Base-by-base conservation (phyloP, 2,888 invertebrate genomes). In the Stratiomys singularior region DNA sequence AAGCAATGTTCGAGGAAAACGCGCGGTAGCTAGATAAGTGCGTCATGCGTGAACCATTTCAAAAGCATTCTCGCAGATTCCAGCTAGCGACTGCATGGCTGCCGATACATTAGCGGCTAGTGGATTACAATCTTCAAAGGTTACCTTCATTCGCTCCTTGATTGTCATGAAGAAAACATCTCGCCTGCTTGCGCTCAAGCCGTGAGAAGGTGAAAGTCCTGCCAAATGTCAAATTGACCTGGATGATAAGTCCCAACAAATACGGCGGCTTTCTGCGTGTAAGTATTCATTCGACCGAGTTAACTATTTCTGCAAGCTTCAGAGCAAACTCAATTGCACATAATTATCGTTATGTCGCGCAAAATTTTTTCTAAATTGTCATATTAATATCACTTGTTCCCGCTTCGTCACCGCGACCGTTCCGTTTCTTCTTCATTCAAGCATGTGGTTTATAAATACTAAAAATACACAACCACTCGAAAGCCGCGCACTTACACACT, bases 391-490 rank as follows among this genome's bases (percentile, higher is more conserved):
- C 37, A 37, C 37, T 37, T 37, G 37, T 37, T 37, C 37, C 37
- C 66, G 37, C 37, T 52, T 72, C 52, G 23, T 9, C n/a, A 13
- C 9, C 15, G 52, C 71, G 71, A 56, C 71, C 71, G 52, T 28
- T 1, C n/a, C 30, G 52, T 28, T 28, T 72, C 25, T 23, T 28
- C 11, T 71, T 47, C 47, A 27, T n/a, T 52, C 37, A 28, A 52
- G 47, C 71, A 72, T 72, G 69, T 72, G 71, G 56, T 72, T 72
- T 72, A 44, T 72, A 47, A 69, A 30, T 44, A 47, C n/a, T 18
- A 25, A 1, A 69, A 47, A 69, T 69, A 69, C 69, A 69, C 69
- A 47, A 69, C 18, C 47, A 69, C 21, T 44, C 25, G 11, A 11
- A 13, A 15, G 37, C 9, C 37, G 37, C 37, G 37, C 37, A 64